Evolutionary conservation across 2,797 vertebrate genomes (phyloP), one percentile per base, ranked within the genome.

Genomic region (Hafferia zeledoni): DNA sequence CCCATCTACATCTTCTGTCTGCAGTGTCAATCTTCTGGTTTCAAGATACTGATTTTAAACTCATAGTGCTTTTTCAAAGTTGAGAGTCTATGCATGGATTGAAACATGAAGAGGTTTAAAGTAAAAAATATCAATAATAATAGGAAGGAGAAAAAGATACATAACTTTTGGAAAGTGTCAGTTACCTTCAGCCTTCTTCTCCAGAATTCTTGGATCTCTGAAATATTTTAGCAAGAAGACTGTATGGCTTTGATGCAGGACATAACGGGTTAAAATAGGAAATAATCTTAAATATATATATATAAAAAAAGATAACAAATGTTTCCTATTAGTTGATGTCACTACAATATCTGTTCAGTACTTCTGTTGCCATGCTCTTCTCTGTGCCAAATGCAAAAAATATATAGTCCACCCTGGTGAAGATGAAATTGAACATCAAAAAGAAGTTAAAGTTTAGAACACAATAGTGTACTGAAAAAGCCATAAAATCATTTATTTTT

Each of bases 361-460:
- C 71, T 94, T 83, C 46, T 31, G 56, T 24, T 77, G 79, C 23
- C 55, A 23, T 53, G 25, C 37, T 75, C 46, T 39, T 80, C 30
- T 17, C 11, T 61, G 92, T 83, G 33, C 11, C 27, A 69, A 87
- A 60, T 46, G 13, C 74, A 84, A 49, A 18, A 47, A 53, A 68
- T 9, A 5, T 72, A 84, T 37, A 93, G 37, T 91, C 71, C 22
- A 77, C 31, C 53, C 76, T 80, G 47, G 13, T 91, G 87, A 90
- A 30, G 35, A 13, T 37, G 30, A 61, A 67, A 95, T 20, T 79
- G 52, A 85, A 47, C 52, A 90, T 67, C 69, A 87, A 79, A 72
- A 81, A 63, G 93, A 94, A 90, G 52, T 33, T 92, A 35, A 83
- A 86, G 33, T 52, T 92, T 84, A 87, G 75, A 89, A 87, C 24